Conservation (phyloP, 2,797 vertebrate species). For the Ceryle rudis region DNA sequence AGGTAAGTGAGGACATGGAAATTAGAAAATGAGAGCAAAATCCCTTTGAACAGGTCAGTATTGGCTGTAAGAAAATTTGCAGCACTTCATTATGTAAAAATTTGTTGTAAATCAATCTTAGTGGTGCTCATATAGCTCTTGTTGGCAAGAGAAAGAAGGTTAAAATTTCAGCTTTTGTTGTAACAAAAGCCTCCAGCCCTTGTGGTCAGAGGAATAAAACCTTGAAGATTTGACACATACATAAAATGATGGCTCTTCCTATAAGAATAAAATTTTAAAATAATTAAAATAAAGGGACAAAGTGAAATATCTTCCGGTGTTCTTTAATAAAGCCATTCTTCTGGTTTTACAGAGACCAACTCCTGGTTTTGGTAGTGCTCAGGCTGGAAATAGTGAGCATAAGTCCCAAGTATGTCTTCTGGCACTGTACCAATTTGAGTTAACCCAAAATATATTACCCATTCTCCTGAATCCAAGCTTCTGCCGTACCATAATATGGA, state of each 20-base stretch:
- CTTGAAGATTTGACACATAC: background rate
- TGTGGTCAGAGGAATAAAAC: background rate
- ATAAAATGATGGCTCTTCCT: background rate
- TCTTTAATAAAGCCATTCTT: background rate
- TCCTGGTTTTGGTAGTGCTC: background rate
- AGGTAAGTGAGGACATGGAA: background rate
- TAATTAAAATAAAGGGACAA: background rate
- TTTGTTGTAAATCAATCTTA: background rate
- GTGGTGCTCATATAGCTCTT: background rate
- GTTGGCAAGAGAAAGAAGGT: background rate
- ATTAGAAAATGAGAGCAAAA: background rate
- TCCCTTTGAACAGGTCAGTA: background rate
- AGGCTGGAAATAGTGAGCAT: background rate
- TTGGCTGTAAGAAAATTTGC: background rate
- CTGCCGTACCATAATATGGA: background rate
- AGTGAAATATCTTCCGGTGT: background rate
- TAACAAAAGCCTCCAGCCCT: background rate
- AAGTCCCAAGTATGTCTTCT: background rate
- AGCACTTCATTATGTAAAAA: background rate
- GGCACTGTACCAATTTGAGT: background rate
- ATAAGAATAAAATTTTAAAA: background rate
- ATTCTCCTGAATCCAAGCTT: constrained; percentile 4
- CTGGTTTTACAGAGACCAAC: background rate
- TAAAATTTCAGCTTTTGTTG: background rate
- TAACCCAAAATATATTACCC: background rate